Evolutionary conservation across 2,888 invertebrate genomes (phyloP).

Genomic region (Phengaris alcon): DNA sequence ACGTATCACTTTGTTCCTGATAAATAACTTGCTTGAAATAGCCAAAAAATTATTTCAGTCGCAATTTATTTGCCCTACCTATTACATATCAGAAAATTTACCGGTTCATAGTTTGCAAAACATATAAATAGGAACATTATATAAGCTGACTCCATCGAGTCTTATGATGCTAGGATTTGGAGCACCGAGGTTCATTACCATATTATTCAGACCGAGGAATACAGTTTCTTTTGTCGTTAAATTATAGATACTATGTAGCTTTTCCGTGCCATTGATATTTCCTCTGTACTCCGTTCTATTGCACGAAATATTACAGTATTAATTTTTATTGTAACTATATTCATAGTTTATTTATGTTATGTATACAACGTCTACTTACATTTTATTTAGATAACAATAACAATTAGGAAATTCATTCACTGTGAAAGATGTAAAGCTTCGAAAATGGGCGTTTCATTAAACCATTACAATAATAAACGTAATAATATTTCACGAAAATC

Average conservation of each 20-base stretch:
- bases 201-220: slow-evolving; percentile 46
- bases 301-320: not conserved
- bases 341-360: not conserved
- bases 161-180: slow-evolving; percentile 44
- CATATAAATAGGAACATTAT: slow-evolving; percentile 13
- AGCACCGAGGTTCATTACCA: slow-evolving; percentile 48
- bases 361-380: no score
- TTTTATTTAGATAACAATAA: no score
- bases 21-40: not conserved
- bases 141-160: slow-evolving; percentile 38
- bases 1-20: no score
- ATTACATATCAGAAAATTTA: slow-evolving; percentile 6
- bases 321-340: not conserved
- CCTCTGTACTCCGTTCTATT: not conserved
- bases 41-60: not conserved
- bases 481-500: no score
- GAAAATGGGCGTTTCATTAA: no score
- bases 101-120: slow-evolving; percentile 21
- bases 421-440: no score
- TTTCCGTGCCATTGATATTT: slow-evolving; percentile 14
- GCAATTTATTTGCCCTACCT: slow-evolving; percentile 1
- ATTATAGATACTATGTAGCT: slow-evolving; percentile 32
- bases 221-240: slow-evolving; percentile 40
- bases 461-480: no score
- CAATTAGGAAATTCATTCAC: no score